Evolutionary conservation across 2,113 vertebrate genomes (phyloP).

Genomic region (Heptranchias perlo): DNA sequence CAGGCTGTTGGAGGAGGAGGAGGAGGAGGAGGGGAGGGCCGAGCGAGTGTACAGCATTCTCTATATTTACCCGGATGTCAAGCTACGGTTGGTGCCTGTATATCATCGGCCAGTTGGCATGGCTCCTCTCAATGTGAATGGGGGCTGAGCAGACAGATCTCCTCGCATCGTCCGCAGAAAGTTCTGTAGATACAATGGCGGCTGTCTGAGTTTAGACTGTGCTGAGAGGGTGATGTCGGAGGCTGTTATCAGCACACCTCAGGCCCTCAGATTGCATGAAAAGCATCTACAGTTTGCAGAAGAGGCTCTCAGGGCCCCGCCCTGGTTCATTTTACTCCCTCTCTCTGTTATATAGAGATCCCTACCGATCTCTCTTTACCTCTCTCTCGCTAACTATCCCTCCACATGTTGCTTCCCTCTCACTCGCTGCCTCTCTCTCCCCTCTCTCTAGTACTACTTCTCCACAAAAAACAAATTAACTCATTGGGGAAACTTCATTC

Average conservation of each 20-base stretch:
- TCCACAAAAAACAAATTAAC: no score
- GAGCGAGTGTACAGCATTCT: neutral
- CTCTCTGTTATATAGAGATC: no score
- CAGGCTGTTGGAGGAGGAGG: neutral
- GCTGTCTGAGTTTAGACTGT: neutral
- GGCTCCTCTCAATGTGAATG: neutral
- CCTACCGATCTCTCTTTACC: no score
- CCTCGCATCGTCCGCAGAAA: neutral
- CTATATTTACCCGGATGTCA: neutral
- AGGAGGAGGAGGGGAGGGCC: neutral
- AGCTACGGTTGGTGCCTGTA: neutral
- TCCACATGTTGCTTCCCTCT: no score
- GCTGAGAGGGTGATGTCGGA: neutral
- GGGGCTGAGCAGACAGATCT: no score
- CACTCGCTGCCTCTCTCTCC: no score
- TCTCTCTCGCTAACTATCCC: no score
- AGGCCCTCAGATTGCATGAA: neutral
- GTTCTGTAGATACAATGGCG: neutral
- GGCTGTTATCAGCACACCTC: neutral
- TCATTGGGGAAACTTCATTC: no score
- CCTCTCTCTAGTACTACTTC: no score
- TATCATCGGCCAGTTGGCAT: neutral
- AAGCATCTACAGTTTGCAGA: neutral
- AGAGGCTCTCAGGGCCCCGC: neutral
- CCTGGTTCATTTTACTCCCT: no score